Conservation (phyloP, 2,888 invertebrate genomes). For the Nomada ferruginata region DNA sequence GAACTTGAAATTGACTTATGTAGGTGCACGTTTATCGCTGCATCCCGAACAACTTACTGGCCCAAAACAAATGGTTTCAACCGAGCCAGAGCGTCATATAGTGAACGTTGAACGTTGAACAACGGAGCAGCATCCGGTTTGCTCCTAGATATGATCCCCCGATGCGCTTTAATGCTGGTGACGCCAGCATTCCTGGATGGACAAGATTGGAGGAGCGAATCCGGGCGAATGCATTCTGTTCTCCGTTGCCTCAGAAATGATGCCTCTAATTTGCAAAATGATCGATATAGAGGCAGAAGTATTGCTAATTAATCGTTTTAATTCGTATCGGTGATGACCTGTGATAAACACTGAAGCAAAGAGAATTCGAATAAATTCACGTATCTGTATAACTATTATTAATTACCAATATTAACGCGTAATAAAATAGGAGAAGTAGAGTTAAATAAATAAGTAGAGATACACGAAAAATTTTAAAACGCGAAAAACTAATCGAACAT, state of each 20-base stretch:
- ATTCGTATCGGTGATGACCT: not conserved
- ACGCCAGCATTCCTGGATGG: slow-evolving; percentile 50
- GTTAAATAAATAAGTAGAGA: too few relatives aligned
- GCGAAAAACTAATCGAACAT: too few relatives aligned
- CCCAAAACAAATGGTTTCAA: slow-evolving; percentile 66
- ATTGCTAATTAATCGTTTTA: slow-evolving; percentile 44
- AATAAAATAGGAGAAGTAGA: too few relatives aligned
- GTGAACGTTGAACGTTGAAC: slow-evolving; percentile 41
- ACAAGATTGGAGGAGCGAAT: slow-evolving; percentile 50
- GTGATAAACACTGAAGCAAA: not conserved
- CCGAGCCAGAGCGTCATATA: slow-evolving; percentile 56
- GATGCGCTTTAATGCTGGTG: slow-evolving; percentile 70
- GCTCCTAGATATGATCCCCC: slow-evolving; percentile 68
- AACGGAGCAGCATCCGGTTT: slow-evolving; percentile 60
- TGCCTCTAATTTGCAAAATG: slow-evolving; percentile 65
- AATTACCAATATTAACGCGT: too few relatives aligned
- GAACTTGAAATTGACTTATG: slow-evolving; percentile 66
- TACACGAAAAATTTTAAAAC: too few relatives aligned
- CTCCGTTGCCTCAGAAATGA: slow-evolving; percentile 51
- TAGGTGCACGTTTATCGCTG: slow-evolving; percentile 51
- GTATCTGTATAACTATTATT: too few relatives aligned
- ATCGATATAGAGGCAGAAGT: slow-evolving; percentile 15
- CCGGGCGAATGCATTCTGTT: slow-evolving; percentile 62
- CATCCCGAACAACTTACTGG: slow-evolving; percentile 51
- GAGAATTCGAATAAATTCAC: too few relatives aligned